Evolutionary conservation across 37 sponge, comb jelly and placozoan genomes (phyloP).

Genomic region (Halichondria panicea): DNA sequence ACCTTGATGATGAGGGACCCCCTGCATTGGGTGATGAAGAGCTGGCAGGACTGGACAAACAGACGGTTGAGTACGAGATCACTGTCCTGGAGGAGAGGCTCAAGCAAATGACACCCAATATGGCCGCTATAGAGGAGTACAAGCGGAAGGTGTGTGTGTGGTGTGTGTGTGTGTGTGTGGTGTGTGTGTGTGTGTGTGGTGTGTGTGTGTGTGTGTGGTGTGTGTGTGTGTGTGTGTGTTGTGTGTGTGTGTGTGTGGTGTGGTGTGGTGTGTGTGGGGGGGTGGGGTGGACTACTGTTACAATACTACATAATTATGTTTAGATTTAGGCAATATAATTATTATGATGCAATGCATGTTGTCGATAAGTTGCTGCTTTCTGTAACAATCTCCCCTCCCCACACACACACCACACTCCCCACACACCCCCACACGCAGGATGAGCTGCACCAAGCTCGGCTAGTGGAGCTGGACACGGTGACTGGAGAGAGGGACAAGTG

Average conservation of each 20-base stretch:
- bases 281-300: neutral
- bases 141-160: constrained; percentile 79
- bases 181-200: no score
- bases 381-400: no score
- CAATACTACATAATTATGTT: no score
- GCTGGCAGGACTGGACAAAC: constrained; percentile 68
- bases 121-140: constrained; percentile 97
- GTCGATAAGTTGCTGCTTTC: no score
- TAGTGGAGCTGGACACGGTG: constrained; percentile 80
- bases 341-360: no score
- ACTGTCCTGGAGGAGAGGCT: constrained; percentile 82
- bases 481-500: constrained; percentile 80
- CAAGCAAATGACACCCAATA: constrained; percentile 92
- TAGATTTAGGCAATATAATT: no score
- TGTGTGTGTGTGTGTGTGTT: no score
- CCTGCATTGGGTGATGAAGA: constrained; percentile 57
- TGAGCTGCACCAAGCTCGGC: constrained; percentile 61
- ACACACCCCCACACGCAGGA: constrained; percentile 54
- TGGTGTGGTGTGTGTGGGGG: no score
- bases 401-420: no score
- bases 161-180: no score
- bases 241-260: no score
- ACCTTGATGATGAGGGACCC: constrained; percentile 47
- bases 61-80: constrained; percentile 83
- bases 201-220: no score